Evolutionary conservation across 2,888 invertebrate genomes (phyloP), one percentile per base, ranked within the genome.

Genomic region (Mechanitis mazaeus): DNA sequence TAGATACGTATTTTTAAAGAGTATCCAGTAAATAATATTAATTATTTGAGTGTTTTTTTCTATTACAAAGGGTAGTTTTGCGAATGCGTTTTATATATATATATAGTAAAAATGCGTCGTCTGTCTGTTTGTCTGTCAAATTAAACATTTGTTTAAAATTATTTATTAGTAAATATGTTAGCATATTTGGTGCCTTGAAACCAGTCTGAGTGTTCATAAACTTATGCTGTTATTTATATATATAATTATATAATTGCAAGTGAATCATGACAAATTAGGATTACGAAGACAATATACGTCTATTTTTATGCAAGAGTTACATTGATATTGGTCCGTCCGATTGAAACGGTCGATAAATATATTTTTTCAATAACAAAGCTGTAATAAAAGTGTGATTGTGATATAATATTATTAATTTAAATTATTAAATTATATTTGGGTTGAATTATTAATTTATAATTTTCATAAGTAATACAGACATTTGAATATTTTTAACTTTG

Each of bases 291-390:
- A 54, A 59, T 58, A 60, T 56, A 31, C 56, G 63, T 60, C 63
- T 63, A 57, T 61, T 61, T 56, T 31, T 45, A 45, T 65, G 57
- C 42, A 45, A 53, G 60, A 9, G 50, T 61, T 57, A 45, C 65
- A 65, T 61, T 38, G 61, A 56, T 53, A 56, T 65, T 55, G 61
- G 65, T 64, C 61, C 63, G 61, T 65, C 65, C 63, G 50, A 31
- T 9, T 11, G 3, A 11, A 31, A 31, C 50, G 50, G 50, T 31
- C 50, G 50, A 42, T 42, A 42, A 2, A 42, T 42, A 42, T 42
- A 42, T 42, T 9, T 42, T 9, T 42, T 42, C 35, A 35, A 42
- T 31, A 3, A 31, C 9, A 31, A 7, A 50, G 31, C 50, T 50
- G 31, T 7, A 50, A 31, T 50, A 50, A 7, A 50, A 50, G 50